These are phyloP conservation scores for Rhagonycha lutea DNA, from an alignment of 2,888 invertebrate species.

Conservation along the genomic window DNA sequence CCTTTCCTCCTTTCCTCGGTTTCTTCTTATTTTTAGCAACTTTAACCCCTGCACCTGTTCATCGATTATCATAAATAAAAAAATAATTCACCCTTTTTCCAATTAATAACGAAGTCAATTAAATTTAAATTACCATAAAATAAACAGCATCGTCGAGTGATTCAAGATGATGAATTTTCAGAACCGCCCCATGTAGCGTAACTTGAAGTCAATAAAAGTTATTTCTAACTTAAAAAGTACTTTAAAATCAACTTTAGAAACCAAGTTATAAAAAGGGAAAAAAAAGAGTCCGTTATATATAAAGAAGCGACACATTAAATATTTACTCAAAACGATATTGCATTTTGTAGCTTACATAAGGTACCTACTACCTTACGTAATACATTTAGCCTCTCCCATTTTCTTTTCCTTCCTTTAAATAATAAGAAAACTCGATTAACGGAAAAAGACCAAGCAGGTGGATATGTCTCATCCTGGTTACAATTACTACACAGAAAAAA, in stretches of 20 bases:
- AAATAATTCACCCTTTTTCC: not conserved
- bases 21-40: not conserved
- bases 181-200: not conserved
- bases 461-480: not conserved
- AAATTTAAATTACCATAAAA: not conserved
- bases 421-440: not conserved
- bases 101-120: not conserved
- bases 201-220: not conserved
- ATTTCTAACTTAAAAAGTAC: not conserved
- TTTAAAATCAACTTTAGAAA: not conserved
- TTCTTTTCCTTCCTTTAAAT: not conserved
- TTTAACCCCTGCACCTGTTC: not conserved
- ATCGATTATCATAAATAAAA: not conserved
- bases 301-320: slow-evolving; percentile 11
- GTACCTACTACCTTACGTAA: not conserved
- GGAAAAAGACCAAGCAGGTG: not conserved
- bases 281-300: slow-evolving; percentile 6
- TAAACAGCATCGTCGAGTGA: not conserved
- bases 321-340: slow-evolving; percentile 15
- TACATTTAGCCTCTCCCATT: not conserved
- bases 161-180: not conserved
- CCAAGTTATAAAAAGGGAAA: not conserved
- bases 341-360: slow-evolving; percentile 5
- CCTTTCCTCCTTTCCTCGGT: no score
- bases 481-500: not conserved